phyloP scores from a whole-genome alignment of 2,113 vertebrate genomes.

The Clarias macrocephalus region DNA sequence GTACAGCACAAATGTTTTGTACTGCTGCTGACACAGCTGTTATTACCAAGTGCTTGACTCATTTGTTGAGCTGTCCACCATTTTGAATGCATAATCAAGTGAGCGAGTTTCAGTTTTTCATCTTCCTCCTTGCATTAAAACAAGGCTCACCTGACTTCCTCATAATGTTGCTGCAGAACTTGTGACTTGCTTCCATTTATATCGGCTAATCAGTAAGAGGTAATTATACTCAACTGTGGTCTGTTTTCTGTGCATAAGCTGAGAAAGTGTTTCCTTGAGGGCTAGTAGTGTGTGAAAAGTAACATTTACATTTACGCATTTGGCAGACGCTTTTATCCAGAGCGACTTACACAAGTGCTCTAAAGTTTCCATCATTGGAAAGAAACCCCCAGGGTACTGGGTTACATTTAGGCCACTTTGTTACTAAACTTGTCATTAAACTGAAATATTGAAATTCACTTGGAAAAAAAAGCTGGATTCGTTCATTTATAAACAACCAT shows the following conservation, averaged over 20 bases:
- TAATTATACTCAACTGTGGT: not conserved
- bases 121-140: slow-evolving; percentile 1
- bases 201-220: slow-evolving; percentile 9
- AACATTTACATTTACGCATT: not conserved
- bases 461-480: not conserved
- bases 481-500: not conserved
- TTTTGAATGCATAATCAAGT: slow-evolving; percentile 32
- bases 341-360: no score
- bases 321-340: no score
- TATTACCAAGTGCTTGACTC: slow-evolving; percentile 40
- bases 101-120: not conserved
- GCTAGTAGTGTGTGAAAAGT: not conserved
- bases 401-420: not conserved
- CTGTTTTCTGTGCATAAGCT: not conserved
- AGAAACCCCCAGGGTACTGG: no score
- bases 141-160: slow-evolving; percentile 28
- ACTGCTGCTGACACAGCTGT: slow-evolving; percentile 56
- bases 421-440: not conserved
- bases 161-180: slow-evolving; percentile 2
- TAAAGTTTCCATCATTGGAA: no score
- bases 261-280: not conserved
- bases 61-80: slow-evolving; percentile 39
- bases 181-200: not conserved
- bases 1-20: slow-evolving; percentile 41
- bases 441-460: not conserved